Conservation (phyloP, 1,140 invertebrate genomes). For the Pectinophora gossypiella region DNA sequence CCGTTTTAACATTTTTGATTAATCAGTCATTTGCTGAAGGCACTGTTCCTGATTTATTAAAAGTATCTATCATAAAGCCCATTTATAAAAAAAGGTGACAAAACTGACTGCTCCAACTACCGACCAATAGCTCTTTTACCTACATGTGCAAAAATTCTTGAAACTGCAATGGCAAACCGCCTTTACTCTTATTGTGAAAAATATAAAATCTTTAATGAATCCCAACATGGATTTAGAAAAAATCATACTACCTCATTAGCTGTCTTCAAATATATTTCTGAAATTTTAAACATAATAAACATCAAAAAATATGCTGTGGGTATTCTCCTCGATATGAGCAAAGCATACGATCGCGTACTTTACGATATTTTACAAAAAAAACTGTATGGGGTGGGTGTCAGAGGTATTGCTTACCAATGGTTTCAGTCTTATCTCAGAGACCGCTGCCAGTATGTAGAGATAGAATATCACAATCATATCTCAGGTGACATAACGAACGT, state of each 20-base stretch:
- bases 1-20: neutral
- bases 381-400: conserved; percentile 1
- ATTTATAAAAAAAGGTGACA: conserved; percentile 9
- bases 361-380: conserved; percentile 2
- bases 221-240: conserved; percentile 9
- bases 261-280: neutral
- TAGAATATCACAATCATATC: neutral
- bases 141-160: conserved; percentile 7
- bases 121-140: conserved; percentile 3
- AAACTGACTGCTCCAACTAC: neutral
- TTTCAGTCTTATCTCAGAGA: conserved; percentile 7
- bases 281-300: conserved; percentile 1
- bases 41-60: conserved; percentile 2
- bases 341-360: conserved; percentile 5
- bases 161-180: conserved; percentile 2
- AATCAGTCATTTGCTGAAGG: conserved; percentile 6
- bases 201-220: neutral
- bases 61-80: conserved; percentile 3
- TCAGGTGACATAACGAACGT: neutral
- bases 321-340: conserved; percentile 5
- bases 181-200: conserved; percentile 5
- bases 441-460: conserved; percentile 1
- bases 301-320: neutral
- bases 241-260: conserved; percentile 1
- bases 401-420: conserved; percentile 2